These are phyloP conservation scores for Galemys pyrenaicus DNA, from an alignment of 2,113 vertebrate genomes.

Conservation along the genomic window DNA sequence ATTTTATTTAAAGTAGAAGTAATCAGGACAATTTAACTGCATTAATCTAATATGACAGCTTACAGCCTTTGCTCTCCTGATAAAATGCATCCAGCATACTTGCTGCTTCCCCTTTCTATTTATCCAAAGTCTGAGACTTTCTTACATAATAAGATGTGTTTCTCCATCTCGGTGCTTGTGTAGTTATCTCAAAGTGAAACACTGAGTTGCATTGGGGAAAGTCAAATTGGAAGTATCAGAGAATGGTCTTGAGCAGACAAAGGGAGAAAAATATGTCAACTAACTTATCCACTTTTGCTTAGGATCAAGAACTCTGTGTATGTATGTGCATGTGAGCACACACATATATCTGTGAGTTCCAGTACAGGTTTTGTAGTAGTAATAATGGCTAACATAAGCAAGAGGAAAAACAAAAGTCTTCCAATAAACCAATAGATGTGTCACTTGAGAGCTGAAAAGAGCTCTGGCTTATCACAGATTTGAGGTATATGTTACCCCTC, in stretches of 20 bases:
- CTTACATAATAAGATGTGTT: neutral
- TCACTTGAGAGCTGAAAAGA: neutral
- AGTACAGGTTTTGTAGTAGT: neutral
- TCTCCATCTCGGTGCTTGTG: neutral
- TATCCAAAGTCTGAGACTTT: neutral
- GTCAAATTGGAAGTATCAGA: neutral
- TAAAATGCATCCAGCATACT: neutral
- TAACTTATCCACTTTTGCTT: neutral
- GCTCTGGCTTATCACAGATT: neutral
- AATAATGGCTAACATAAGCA: neutral
- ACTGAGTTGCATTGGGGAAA: neutral
- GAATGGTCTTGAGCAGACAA: neutral
- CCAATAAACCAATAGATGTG: neutral
- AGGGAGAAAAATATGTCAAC: neutral
- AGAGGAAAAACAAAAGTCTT: neutral
- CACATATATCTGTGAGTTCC: neutral
- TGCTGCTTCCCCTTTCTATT: neutral
- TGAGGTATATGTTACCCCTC: neutral
- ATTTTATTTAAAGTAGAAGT: neutral
- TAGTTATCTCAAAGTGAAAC: neutral
- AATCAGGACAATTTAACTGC: neutral
- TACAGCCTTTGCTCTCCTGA: neutral
- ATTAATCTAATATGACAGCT: fast-evolving
- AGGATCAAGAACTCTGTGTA: neutral
- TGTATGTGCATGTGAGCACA: neutral